These are phyloP conservation scores for Uropetala carovei DNA, from an alignment of 2,888 invertebrate species.

Conservation along the genomic window DNA sequence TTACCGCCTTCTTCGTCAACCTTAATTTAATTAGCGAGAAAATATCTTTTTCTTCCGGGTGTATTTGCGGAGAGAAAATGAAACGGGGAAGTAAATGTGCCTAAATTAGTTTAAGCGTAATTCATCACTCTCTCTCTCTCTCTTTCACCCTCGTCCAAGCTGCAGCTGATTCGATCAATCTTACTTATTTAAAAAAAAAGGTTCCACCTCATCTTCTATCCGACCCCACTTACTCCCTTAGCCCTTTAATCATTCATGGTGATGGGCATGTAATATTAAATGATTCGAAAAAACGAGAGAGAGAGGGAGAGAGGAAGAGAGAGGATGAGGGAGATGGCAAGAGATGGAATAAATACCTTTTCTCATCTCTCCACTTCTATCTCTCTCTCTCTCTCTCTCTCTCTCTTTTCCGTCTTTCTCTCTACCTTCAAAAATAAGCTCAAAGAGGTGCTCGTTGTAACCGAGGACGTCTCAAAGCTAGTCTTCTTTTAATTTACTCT, in stretches of 20 bases:
- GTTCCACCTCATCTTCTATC: neutral
- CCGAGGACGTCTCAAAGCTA: no score
- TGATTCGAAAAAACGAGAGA: neutral
- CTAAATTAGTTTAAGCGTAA: neutral
- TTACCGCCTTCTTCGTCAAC: no score
- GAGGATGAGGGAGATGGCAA: no score
- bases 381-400: no score
- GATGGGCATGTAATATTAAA: neutral
- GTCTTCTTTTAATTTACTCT: no score
- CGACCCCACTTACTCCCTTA: neutral
- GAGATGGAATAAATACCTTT: no score
- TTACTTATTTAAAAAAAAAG: neutral
- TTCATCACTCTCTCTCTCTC: neutral
- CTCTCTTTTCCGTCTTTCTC: no score
- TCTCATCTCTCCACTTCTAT: no score
- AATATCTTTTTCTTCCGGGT: neutral
- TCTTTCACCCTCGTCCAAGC: neutral
- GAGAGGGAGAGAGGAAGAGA: no score
- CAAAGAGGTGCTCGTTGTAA: no score
- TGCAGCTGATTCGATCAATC: neutral
- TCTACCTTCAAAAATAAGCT: no score
- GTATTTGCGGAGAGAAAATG: neutral
- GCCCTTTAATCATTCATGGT: neutral
- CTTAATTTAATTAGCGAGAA: constrained; percentile 11
- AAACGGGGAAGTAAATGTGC: neutral